These are phyloP conservation scores for Platypus cylindrus DNA, from an alignment of 2,888 invertebrate genomes.

Conservation along the genomic window DNA sequence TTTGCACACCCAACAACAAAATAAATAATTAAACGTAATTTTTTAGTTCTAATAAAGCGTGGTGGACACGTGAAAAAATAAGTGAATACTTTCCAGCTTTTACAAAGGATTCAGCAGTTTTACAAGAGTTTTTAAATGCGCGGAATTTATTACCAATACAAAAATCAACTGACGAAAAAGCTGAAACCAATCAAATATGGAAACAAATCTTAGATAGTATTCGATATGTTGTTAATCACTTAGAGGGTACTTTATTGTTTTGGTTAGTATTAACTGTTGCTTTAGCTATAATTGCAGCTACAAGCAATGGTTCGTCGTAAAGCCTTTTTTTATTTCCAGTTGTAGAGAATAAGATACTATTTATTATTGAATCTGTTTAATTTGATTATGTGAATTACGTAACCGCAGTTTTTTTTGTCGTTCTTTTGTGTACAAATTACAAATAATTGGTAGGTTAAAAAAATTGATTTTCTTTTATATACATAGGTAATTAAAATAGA, in stretches of 20 bases:
- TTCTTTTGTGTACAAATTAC: too few species aligned
- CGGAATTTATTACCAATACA: slow-evolving; percentile 39
- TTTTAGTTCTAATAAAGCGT: slow-evolving; percentile 32
- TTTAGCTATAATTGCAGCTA: slow-evolving; percentile 40
- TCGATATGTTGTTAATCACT: slow-evolving; percentile 33
- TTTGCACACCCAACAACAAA: too few species aligned
- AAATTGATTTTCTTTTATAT: too few species aligned
- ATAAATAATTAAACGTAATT: too few species aligned
- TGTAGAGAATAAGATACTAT: too few species aligned
- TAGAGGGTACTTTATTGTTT: slow-evolving; percentile 42
- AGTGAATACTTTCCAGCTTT: slow-evolving; percentile 48
- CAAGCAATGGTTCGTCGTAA: too few species aligned
- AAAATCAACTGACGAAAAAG: slow-evolving; percentile 30
- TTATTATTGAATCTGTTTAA: too few species aligned
- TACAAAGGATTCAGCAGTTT: slow-evolving; percentile 42
- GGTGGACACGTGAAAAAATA: slow-evolving; percentile 45
- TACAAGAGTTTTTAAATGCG: slow-evolving; percentile 45
- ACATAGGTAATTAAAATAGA: too few species aligned
- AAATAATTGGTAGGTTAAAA: too few species aligned
- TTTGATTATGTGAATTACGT: too few species aligned
- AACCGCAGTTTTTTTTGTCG: too few species aligned
- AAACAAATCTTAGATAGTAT: slow-evolving; percentile 38
- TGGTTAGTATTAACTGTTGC: slow-evolving; percentile 46
- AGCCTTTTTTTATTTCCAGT: too few species aligned
- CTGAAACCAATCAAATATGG: slow-evolving; percentile 30